Base-by-base conservation (phyloP, 2,888 invertebrate genomes). In the Hyppa rectilinea region DNA sequence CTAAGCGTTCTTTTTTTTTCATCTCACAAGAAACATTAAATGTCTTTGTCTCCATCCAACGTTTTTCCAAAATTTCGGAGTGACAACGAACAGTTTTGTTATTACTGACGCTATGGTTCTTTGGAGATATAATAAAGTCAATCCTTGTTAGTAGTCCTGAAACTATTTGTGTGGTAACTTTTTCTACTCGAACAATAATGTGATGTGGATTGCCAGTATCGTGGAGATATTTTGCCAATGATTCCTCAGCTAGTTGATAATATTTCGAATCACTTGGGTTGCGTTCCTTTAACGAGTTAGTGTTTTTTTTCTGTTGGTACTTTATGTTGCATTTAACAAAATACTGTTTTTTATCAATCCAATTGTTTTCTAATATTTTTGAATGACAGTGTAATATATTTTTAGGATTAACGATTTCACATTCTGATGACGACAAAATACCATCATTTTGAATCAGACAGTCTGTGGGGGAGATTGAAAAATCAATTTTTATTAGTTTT, bases 381-480 rank as follows among this genome's bases (percentile, higher is more conserved):
- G 88, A 87, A 59, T 78, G 73, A 53, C 89, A 91, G 10, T 72
- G 74, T 7, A 68, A 60, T 47, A 63, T 40, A 47, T 78, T 77
- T 49, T 82, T 40, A 38, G 69, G 47, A 58, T 81, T 49, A 6
- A 69, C 36, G 10, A 81, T 56, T 23, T 58, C 14, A 70, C 83
- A 83, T 55, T 63, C 36, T 40, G 60, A 14, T 7, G 63, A 62
- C 14, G 81, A 71, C 12, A 68, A 53, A n/a, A 40, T 26, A 17
- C 73, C 75, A 49, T 73, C 31, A n/a, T 49, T 71, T 14, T 73
- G n/a, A 47, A 66, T 29, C 1, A 66, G 80, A 80, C 96, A 96
- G 66, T 93, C 91, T 5, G 96, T 95, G 9, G 94, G 92, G 17
- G 96, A 95, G 1, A 97, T 87, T 81, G 95, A 94, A 29, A 96